Evolutionary conservation across 2,113 vertebrate species (phyloP), one percentile per base, ranked within the genome.

Genomic region (Mastomys natalensis): DNA sequence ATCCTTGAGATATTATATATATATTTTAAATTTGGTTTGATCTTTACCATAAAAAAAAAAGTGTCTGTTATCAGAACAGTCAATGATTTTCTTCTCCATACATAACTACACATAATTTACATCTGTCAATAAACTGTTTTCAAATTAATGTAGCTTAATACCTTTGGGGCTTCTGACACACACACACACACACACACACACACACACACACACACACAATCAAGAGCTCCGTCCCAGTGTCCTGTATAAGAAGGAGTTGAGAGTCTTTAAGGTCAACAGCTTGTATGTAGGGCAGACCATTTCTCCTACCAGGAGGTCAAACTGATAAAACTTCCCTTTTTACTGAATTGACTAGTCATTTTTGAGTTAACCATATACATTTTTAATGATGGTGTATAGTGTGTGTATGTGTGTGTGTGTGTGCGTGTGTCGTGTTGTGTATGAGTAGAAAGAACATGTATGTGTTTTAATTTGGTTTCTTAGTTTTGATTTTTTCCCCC

Each of bases 391-490:
- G 53, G 37, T 81, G 10, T 78, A 16, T 7, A 22, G 29, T 8
- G 22, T 53, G 73, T 5, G 40, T 70, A 55, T 45, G 40, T 68
- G 40, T 15, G 87, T 11, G 40, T 68, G 62, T 66, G n/a, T 78
- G 48, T 78, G 40, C 51, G 34, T 40, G n/a, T 80, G 31, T 80
- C n/a, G n/a, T n/a, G n/a, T n/a, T n/a, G n/a, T n/a, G n/a, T n/a
- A n/a, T n/a, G n/a, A n/a, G 3, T 80, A 43, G n/a, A 29, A 74
- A 43, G 11, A 53, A 21, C 0, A 60, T 51, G 51, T 3, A 43
- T 64, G 51, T 5, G 58, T 80, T 48, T 78, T 29, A 16, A 91
- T 94, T 78, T 78, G 43, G 22, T 66, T 66, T 86, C 77, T 90
- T 84, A 55, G 37, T 10, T 72, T 72, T 66, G 76, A 24, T 19